Base-by-base conservation (phyloP, 2,888 invertebrate species). In the Dinocampus coccinellae region DNA sequence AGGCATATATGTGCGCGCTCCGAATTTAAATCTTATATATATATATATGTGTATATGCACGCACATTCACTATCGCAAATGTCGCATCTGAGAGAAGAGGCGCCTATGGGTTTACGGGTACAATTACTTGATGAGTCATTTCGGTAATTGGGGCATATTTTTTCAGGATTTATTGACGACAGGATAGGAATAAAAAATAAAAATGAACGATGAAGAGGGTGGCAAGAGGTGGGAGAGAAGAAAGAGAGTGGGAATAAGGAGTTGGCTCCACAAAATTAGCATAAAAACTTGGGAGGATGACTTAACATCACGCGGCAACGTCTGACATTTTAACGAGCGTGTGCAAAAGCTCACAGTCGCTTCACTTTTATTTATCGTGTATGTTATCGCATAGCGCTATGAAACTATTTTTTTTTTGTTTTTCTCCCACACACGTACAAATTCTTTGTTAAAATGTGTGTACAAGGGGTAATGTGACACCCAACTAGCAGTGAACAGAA, bases 71-170 rank as follows among this genome's bases (percentile, higher is more conserved):
- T 16, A 47, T 47, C 47, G 47, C 47, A 47, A 47, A 16, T 47
- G 64, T 68, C 29, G 60, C 47, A 53, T 72, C 71, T 29, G 7
- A 4, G 7, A 29, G 29, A 29, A 7, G 75, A 42, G 66, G 63
- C 61, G 61, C 52, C 69, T 72, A 67, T 76, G 73, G 65, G 77
- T 82, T 84, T 82, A 83, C 78, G 78, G 79, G 79, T 47, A 47
- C 85, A 82, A 85, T 85, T 85, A 85, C 83, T 85, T 84, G 85
- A 85, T 85, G 84, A 85, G 80, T 85, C 84, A 85, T 85, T 85
- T 82, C 82, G 72, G 83, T 85, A 85, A 85, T 85, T 85, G 85
- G 85, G 83, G 79, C 81, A 82, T 84, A 84, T 83, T 83, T 85
- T 82, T 82, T 78, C 74, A 3, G 75, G 78, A 85, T 85, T 85